phyloP scores from a whole-genome alignment of 2,797 vertebrate species.

The Sebastes dallii region DNA sequence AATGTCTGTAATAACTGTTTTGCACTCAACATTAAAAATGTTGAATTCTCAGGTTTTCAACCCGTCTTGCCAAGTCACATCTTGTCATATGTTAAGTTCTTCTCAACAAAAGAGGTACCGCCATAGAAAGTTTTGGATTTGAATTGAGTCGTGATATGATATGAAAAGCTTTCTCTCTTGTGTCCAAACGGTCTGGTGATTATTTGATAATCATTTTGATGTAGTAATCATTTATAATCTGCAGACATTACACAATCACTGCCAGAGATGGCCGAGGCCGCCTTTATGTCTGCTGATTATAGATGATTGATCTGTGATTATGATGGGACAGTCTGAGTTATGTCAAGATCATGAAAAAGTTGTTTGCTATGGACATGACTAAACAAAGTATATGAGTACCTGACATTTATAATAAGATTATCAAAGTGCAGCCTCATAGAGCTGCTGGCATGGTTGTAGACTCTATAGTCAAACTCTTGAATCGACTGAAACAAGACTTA shows the following conservation, averaged over 20 bases:
- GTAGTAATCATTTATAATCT: constrained; percentile 14
- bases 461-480: neutral
- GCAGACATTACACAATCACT: neutral
- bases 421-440: neutral
- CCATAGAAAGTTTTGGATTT: neutral
- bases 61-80: neutral
- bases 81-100: neutral
- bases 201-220: neutral
- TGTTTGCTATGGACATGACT: neutral
- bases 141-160: neutral
- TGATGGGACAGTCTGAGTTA: neutral
- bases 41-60: neutral
- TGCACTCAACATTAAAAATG: neutral
- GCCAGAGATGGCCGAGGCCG: neutral
- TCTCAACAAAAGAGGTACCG: neutral
- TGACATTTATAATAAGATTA: neutral
- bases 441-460: neutral
- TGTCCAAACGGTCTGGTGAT: neutral
- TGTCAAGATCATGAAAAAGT: neutral
- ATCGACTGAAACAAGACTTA: neutral
- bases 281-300: neutral
- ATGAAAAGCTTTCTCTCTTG: neutral
- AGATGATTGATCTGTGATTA: constrained; percentile 6
- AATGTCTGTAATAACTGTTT: neutral
- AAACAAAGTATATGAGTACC: neutral